Base-by-base conservation (phyloP, 2,888 invertebrate species). In the Pterostichus niger region DNA sequence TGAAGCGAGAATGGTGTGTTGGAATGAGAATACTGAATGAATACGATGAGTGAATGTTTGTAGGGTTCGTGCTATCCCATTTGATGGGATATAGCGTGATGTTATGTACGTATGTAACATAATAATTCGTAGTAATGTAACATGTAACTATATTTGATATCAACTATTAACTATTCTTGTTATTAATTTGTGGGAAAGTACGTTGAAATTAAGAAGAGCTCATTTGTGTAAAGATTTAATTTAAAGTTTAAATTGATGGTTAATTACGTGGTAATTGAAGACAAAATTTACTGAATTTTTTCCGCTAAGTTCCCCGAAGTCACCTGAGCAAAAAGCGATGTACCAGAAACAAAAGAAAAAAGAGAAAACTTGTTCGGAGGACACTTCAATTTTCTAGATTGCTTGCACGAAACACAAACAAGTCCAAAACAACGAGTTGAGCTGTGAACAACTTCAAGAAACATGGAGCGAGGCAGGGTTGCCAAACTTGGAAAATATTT, bases 381-480 rank as follows among this genome's bases (percentile, higher is more conserved):
- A 64, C 79, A 79, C 79, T 49, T 79, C 78, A 78, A 64, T 79
- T 79, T 79, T 64, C 79, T 64, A 79, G 52, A 79, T 79, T 44
- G 79, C 79, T 46, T 46, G 52, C 46, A 79, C 61, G 64, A 24
- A 64, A 64, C 79, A 79, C 64, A 79, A 79, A 79, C 79, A 79
- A 79, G 24, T 52, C 64, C 13, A 54, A 64, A 79, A 79, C 49
- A 49, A 79, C 61, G 64, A 64, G 35, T 33, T 64, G n/a, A 64
- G 7, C 64, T 64, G 33, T 59, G 59, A 59, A n/a, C 31, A 59
- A 59, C 59, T 59, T 11, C 31, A 31, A 1, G 49, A 49, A 11
- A 49, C 49, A 49, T 49, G 49, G 49, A 6, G 13, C 10, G 11
- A 13, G n/a, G 11, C 49, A n/a, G n/a, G 64, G 64, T 64, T 64